Evolutionary conservation across 2,113 vertebrate genomes (phyloP), one percentile per base, ranked within the genome.

Genomic region (Eupsittula cactorum): DNA sequence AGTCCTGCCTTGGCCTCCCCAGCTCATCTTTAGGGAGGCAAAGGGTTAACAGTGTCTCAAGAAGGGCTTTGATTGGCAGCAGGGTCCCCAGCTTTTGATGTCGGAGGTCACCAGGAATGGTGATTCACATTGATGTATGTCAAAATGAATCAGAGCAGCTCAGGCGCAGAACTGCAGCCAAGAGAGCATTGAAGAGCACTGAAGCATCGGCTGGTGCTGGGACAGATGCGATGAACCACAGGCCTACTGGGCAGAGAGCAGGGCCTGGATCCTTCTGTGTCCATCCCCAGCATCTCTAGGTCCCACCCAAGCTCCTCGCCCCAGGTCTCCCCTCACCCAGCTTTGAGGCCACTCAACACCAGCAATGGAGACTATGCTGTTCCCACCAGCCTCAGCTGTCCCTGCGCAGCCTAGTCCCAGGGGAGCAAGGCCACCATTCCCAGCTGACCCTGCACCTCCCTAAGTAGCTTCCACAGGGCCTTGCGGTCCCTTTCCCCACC

Each of bases 101-200:
- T 21, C 4, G 1, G 59, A 37, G 90, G 50, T 67, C 90, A 67
- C n/a, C 88, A 2, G 6, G 79, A 24, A 95, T 1, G 3, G 42
- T 96, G 80, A 97, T 97, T 93, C 93, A 88, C 92, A 73, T 94
- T 91, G 95, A 96, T 71, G 62, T 44, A 7, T 78, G 86, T 93
- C 91, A 4, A 63, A 65, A 84, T 33, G 69, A 77, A 96, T 95
- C 75, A 93, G 75, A 88, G 93, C 90, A 68, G 81, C 77, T 84
- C 69, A 46, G 75, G 79, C 19, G 0, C 0, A 1, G 49, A 69
- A 63, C 15, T 0, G 4, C 37, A 37, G 31, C 44, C 75, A 25
- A 63, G 17, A 12, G 70, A 64, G 35, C 2, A 5, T 60, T 57
- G 16, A 74, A 87, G 49, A 63, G 24, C 41, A 37, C 47, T 7